A percentile compares a stretch with the other conserved stretches of the same genome.
Conservation (phyloP, 2,797 vertebrate species). For the Chelmon rostratus region DNA sequence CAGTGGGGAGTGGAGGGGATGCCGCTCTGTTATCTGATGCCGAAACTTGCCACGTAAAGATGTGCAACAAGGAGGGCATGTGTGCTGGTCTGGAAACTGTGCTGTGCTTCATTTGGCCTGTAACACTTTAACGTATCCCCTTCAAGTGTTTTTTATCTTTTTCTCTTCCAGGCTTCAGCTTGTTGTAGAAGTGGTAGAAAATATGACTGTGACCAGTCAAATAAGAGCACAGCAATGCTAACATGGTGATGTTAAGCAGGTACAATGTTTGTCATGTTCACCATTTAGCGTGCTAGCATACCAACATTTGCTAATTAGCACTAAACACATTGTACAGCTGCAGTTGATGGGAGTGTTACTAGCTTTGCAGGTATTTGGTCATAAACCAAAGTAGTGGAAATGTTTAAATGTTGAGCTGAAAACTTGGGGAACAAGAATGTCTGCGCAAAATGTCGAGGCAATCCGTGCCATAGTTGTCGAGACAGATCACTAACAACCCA, state of each 20-base stretch:
- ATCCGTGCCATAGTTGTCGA: background rate
- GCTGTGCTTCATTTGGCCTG: background rate
- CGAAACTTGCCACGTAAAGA: conserved; percentile 59
- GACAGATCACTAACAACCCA: no score
- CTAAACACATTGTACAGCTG: background rate
- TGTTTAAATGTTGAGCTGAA: no score
- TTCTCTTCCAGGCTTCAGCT: background rate
- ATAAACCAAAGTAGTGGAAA: no score
- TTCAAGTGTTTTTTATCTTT: no score
- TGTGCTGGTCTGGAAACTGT: conserved; percentile 51
- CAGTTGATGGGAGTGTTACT: background rate
- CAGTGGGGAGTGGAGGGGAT: conserved; percentile 29
- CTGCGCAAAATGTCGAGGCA: background rate
- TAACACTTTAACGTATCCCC: background rate
- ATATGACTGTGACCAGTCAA: background rate
- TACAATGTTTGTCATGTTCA: background rate
- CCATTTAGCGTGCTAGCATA: background rate
- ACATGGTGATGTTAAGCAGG: background rate
- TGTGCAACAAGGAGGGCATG: conserved; percentile 43
- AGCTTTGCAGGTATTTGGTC: conserved; percentile 8
- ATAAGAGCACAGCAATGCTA: background rate
- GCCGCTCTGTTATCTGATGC: conserved; percentile 38
- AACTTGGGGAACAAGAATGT: background rate
- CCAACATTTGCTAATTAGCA: background rate
- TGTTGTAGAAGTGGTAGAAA: background rate